Evolutionary conservation across 1,140 invertebrate species (phyloP).

Genomic region (Pseudobourletiella spinata): DNA sequence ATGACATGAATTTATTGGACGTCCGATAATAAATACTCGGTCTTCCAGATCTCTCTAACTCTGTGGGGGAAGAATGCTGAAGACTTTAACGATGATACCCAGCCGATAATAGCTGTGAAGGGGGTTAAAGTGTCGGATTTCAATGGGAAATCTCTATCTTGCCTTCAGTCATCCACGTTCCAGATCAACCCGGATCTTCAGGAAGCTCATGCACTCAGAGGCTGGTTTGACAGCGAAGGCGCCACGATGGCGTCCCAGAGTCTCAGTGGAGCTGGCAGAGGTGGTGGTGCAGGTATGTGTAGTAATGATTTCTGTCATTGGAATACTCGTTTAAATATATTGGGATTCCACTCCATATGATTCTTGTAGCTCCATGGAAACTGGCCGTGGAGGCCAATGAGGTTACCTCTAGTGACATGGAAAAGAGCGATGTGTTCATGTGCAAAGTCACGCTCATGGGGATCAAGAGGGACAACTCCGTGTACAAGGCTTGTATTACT

Average conservation of each 20-base stretch:
- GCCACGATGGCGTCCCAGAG: constrained; percentile 50
- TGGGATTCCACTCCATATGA: neutral
- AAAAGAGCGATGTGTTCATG: constrained; percentile 71
- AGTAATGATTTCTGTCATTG: neutral
- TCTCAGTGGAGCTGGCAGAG: constrained; percentile 48
- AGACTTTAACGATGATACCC: constrained; percentile 62
- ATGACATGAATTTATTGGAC: no score
- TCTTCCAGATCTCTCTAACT: constrained; percentile 40
- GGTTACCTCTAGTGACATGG: constrained; percentile 52
- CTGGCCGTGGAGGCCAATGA: constrained; percentile 61
- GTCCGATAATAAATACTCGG: neutral
- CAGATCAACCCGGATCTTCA: constrained; percentile 75
- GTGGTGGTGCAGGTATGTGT: constrained; percentile 9
- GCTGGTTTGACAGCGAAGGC: constrained; percentile 81
- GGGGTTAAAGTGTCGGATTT: constrained; percentile 64
- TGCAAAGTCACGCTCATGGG: constrained; percentile 58
- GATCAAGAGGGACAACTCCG: constrained; percentile 63
- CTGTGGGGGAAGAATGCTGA: constrained; percentile 75
- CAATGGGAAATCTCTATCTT: constrained; percentile 58
- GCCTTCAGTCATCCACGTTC: constrained; percentile 25
- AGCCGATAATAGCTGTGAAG: constrained; percentile 78
- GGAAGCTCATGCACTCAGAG: constrained; percentile 72
- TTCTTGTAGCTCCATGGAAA: constrained; percentile 44
- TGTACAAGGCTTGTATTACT: constrained; percentile 83
- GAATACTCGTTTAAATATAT: neutral